Evolutionary conservation across 2,888 invertebrate species (phyloP).

Genomic region (Drosophila robusta): DNA sequence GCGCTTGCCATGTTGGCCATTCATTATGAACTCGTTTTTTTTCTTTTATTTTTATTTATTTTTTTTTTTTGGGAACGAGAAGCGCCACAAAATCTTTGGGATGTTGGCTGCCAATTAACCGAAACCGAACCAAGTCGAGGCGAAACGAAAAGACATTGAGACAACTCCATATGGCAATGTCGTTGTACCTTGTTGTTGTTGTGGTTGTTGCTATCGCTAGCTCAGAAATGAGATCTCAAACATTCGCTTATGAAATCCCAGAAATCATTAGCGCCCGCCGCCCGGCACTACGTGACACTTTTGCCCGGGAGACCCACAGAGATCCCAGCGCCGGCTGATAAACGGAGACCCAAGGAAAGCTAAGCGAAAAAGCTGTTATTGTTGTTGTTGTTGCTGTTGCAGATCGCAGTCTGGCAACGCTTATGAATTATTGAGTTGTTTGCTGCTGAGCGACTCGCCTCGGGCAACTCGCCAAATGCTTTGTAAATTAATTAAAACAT

Average conservation of each 20-base stretch:
- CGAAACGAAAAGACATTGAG: constrained; percentile 38
- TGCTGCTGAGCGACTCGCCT: constrained; percentile 22
- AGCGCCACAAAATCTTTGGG: constrained; percentile 74
- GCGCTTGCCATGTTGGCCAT: constrained; percentile 74
- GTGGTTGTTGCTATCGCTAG: constrained; percentile 46
- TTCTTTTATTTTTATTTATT: constrained; percentile 10
- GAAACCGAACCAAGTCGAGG: constrained; percentile 54
- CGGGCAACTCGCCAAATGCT: constrained; percentile 28
- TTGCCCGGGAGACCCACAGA: constrained; percentile 23
- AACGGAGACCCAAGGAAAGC: constrained; percentile 21
- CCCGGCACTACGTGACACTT: constrained; percentile 63
- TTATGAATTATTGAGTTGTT: constrained; percentile 78
- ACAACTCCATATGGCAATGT: constrained; percentile 54
- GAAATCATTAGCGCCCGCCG: constrained; percentile 74
- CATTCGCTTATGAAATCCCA: constrained; percentile 72
- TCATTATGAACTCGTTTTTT: constrained; percentile 76
- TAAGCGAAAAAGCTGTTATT: constrained; percentile 20
- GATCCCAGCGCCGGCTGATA: constrained; percentile 17
- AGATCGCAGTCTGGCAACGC: constrained; percentile 32
- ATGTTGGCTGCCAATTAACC: constrained; percentile 75
- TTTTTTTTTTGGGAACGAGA: constrained; percentile 45
- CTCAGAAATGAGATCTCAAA: constrained; percentile 54
- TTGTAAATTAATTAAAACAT: constrained; percentile 78
- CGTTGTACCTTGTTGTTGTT: constrained; percentile 17
- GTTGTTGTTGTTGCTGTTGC: constrained; percentile 23